A percentile compares a stretch with the other conserved stretches of the same genome.
Conservation (phyloP, 1,140 invertebrate genomes). For the Lepidurus packardi region DNA sequence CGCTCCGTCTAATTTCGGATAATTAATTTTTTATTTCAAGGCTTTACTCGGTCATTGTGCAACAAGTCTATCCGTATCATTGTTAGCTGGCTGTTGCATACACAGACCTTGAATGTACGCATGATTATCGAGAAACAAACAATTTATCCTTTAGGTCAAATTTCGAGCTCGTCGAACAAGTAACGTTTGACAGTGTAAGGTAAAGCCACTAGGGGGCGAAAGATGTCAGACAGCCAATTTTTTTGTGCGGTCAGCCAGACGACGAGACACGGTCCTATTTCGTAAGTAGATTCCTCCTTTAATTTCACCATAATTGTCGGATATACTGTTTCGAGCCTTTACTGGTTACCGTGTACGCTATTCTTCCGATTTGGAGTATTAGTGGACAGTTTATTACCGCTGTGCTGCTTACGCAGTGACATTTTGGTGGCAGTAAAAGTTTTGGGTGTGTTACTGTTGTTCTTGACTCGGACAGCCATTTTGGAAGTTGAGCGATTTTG, state of each 20-base stretch:
- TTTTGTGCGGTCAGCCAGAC: not conserved
- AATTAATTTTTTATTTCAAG: constrained; percentile 1
- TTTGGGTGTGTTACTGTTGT: constrained; percentile 6
- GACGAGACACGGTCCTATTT: constrained; percentile 17
- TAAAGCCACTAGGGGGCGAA: not conserved
- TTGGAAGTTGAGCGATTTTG: constrained; percentile 13
- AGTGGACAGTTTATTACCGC: not conserved
- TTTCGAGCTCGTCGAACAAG: too few relatives aligned
- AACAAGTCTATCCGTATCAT: not conserved
- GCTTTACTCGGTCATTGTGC: not conserved
- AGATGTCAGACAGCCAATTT: not conserved
- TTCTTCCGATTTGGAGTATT: not conserved
- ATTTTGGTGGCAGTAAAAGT: not conserved
- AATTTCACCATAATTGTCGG: not conserved
- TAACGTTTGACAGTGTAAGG: not conserved
- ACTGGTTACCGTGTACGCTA: not conserved
- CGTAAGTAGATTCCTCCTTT: constrained; percentile 8
- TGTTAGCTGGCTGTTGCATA: too few relatives aligned
- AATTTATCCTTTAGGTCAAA: too few relatives aligned
- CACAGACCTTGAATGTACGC: too few relatives aligned
- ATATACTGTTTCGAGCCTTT: not conserved
- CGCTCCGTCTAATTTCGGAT: not conserved
- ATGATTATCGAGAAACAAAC: too few relatives aligned
- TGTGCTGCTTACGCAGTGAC: constrained; percentile 3
- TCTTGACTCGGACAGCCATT: constrained; percentile 8